Base-by-base conservation (phyloP, 2,797 vertebrate species). In the Odontamblyopus rebecca region DNA sequence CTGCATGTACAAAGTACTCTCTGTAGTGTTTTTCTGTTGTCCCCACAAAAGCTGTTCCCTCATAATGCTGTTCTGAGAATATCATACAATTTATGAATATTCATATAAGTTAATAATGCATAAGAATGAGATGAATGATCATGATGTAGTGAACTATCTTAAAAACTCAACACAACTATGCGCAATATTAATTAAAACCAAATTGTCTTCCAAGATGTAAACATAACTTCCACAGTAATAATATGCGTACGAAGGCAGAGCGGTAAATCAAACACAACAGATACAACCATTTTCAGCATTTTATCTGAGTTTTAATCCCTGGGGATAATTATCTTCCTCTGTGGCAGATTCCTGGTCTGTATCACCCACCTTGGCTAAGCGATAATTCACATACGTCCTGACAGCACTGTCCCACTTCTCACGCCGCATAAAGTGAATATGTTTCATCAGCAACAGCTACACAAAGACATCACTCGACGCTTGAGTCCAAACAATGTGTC, bases 271-370 rank as follows among this genome's bases (percentile, higher is more conserved):
- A 79, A 81, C 1, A 8, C 67, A 78, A 23, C 59, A 74, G 78
- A 83, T 78, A 72, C 53, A 51, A 60, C 54, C 65, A 59, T 82
- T 84, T 82, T 67, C 69, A 38, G 27, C 29, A 41, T 67, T 77
- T 69, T 62, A 71, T 44, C 73, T 19, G 60, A 38, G 32, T 62
- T 78, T 51, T 77, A 82, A 82, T 85, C 76, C 78, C n/a, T 70
- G 56, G 50, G 75, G 68, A 75, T 80, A 77, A 85, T 72, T 70
- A 51, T 63, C 19, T 71, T 50, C 71, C 35, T 51, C 41, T 23
- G 50, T 59, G 50, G 12, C 30, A 68, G 2, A 69, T 69, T 68
- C 66, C 48, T 26, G 44, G 56, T 69, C 27, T 69, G 66, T 67
- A 68, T 73, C 68, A 64, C 63, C 75, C 75, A 78, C 79, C 73